Conservation (phyloP, 2,797 vertebrate genomes). For the Pseudocheirus occidentalis region DNA sequence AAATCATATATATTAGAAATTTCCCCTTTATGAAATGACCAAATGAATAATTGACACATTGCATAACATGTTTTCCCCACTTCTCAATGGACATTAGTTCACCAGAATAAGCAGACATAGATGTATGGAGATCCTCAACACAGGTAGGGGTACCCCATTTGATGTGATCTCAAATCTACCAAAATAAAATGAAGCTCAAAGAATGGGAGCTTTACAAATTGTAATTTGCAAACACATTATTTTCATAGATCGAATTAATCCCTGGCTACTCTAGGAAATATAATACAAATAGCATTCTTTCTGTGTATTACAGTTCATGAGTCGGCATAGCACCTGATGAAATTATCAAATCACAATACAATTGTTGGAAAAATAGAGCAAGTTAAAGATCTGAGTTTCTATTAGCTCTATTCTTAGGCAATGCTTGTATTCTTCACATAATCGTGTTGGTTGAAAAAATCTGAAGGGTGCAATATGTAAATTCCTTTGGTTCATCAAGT, state of each 20-base stretch:
- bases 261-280: accelerated
- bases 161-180: neutral
- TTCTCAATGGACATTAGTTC: neutral
- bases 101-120: neutral
- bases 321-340: neutral
- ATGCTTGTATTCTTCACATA: conserved; percentile 38
- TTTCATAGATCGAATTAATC: neutral
- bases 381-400: neutral
- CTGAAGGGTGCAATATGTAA: conserved; percentile 76
- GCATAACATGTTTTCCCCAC: neutral
- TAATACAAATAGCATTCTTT: neutral
- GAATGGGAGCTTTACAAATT: neutral
- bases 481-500: conserved; percentile 88
- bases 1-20: conserved; percentile 5
- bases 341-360: neutral
- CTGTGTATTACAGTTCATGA: accelerated
- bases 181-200: neutral
- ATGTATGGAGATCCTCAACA: neutral
- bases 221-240: neutral
- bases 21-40: neutral
- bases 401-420: conserved; percentile 7
- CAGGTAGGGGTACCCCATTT: neutral
- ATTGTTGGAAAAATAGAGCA: conserved; percentile 17
- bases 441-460: conserved; percentile 56
- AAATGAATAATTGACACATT: neutral